Conservation (phyloP, 2,888 invertebrate genomes). For the Altica lythri region DNA sequence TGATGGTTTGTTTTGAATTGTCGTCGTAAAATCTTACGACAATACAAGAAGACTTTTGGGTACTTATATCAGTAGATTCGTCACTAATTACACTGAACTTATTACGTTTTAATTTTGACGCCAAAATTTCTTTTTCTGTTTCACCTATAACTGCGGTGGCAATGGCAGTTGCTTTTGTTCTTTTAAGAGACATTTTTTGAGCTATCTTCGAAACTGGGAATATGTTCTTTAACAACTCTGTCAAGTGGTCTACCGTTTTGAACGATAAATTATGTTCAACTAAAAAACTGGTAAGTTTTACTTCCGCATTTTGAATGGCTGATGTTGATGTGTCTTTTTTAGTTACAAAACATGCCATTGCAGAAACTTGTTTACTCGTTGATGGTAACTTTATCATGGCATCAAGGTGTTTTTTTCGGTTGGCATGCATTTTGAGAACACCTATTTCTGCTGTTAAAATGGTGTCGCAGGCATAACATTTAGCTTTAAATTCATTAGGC, state of each 20-base stretch:
- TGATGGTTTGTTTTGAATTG: background rate
- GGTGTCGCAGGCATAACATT: background rate
- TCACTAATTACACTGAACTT: slow-evolving; percentile 39
- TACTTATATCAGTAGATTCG: slow-evolving; percentile 42
- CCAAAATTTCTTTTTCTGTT: slow-evolving; percentile 2
- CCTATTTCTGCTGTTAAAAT: background rate
- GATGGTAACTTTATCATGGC: background rate
- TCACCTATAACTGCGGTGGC: slow-evolving; percentile 9
- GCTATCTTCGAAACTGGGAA: slow-evolving; percentile 33
- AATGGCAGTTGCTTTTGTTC: slow-evolving; percentile 29
- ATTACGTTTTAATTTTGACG: slow-evolving; percentile 17
- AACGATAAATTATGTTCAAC: background rate
- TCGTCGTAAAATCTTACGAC: slow-evolving; percentile 39
- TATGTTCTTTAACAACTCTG: slow-evolving; percentile 21
- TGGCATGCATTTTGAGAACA: background rate
- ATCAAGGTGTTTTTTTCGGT: background rate
- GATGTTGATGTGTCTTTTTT: background rate
- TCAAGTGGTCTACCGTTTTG: slow-evolving; percentile 24
- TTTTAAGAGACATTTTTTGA: slow-evolving; percentile 21
- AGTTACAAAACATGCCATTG: background rate
- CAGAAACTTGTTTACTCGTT: background rate
- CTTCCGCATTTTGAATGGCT: background rate
- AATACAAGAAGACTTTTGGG: slow-evolving; percentile 39
- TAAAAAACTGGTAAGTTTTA: background rate
- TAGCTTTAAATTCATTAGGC: background rate